Percentiles rank a stretch among this genome's conserved stretches.
phyloP scores from a whole-genome alignment of 1,140 invertebrate species.

The Ostrea edulis region DNA sequence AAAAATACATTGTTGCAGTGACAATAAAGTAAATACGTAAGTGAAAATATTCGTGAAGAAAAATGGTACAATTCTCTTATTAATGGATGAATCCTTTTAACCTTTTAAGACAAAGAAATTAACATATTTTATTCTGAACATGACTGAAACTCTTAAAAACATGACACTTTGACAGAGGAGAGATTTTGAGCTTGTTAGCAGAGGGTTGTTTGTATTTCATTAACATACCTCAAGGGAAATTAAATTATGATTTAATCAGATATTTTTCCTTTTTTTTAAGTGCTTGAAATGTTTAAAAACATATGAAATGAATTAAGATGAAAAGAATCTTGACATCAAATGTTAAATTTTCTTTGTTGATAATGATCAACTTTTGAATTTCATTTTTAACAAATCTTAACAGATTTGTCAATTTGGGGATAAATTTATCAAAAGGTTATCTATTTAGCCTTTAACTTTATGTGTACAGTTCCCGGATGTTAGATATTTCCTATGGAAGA shows the following conservation, averaged over 20 bases:
- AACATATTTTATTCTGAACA: conserved; percentile 30
- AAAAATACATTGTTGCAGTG: not conserved
- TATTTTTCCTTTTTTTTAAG: conserved; percentile 11
- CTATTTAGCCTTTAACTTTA: not conserved
- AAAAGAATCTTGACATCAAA: conserved; percentile 1
- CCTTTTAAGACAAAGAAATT: conserved; percentile 36
- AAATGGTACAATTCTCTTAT: not conserved
- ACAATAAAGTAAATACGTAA: not conserved
- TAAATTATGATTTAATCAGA: conserved; percentile 7
- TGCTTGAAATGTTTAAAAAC: conserved; percentile 30
- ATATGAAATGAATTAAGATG: conserved; percentile 28
- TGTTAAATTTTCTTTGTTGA: conserved; percentile 3
- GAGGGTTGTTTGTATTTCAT: not conserved
- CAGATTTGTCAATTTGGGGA: not conserved
- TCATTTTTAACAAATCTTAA: not conserved
- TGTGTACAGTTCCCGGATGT: not conserved
- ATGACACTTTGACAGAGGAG: conserved; percentile 19
- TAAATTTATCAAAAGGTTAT: conserved; percentile 19
- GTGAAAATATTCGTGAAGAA: not conserved
- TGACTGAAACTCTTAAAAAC: not conserved
- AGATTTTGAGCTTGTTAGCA: conserved; percentile 29
- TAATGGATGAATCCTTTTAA: not conserved
- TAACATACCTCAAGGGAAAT: conserved; percentile 11
- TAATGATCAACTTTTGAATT: conserved; percentile 4
- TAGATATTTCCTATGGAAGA: not conserved